A percentile compares a stretch with the other conserved stretches of the same genome.
phyloP scores from a whole-genome alignment of 2,113 vertebrate genomes.

The Grallaria varia region DNA sequence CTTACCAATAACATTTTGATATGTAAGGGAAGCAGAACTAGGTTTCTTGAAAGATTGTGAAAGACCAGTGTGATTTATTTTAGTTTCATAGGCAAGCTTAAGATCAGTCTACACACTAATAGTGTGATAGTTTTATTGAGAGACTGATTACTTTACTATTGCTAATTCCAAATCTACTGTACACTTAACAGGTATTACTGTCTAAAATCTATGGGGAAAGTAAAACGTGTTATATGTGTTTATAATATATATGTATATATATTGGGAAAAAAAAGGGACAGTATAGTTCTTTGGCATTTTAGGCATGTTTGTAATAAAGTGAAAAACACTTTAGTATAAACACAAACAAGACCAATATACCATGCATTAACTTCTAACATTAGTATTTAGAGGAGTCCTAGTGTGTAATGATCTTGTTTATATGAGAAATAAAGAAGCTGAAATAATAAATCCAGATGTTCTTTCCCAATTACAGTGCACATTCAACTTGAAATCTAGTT shows the following conservation, averaged over 20 bases:
- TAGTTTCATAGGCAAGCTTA: not conserved
- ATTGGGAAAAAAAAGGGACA: not conserved
- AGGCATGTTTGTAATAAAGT: not conserved
- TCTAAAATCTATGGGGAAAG: not conserved
- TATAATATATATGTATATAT: not conserved
- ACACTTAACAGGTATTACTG: not conserved
- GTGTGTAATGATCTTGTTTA: not conserved
- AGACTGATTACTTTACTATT: too few relatives aligned
- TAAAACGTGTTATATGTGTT: accelerated
- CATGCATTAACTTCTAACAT: not conserved
- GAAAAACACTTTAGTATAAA: not conserved
- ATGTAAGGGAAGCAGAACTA: not conserved
- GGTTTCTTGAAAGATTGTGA: not conserved
- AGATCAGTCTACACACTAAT: not conserved
- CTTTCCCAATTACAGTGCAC: not conserved
- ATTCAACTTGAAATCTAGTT: not conserved
- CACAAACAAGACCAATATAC: not conserved
- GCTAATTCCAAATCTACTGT: too few relatives aligned
- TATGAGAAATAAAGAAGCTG: not conserved
- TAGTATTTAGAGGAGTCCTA: not conserved
- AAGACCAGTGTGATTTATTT: not conserved
- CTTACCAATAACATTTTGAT: not conserved
- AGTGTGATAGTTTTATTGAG: not conserved
- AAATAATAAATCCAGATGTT: not conserved
- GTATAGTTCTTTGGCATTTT: not conserved